Evolutionary conservation across 2,797 vertebrate species (phyloP).

Genomic region (Sebastes iracundus): DNA sequence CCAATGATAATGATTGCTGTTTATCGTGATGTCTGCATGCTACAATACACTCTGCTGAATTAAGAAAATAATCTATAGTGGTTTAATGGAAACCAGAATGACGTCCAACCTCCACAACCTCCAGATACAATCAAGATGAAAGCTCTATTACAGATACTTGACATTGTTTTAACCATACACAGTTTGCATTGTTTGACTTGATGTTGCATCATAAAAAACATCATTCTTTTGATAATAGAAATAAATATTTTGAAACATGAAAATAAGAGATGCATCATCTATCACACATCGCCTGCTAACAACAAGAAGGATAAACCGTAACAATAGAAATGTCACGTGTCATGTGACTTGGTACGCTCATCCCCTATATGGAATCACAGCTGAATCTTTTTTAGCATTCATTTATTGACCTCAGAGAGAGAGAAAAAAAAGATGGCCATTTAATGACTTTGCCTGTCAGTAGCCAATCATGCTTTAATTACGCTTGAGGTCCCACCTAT

Average conservation of each 20-base stretch:
- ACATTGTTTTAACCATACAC: neutral
- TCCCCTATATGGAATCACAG: no score
- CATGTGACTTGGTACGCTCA: neutral
- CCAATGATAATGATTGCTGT: neutral
- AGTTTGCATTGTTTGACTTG: neutral
- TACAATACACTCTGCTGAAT: neutral
- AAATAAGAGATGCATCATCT: neutral
- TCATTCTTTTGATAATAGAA: neutral
- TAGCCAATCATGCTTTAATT: conserved; percentile 6
- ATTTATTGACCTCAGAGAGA: neutral
- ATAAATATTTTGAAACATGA: neutral
- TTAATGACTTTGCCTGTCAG: conserved; percentile 6
- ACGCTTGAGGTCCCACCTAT: neutral
- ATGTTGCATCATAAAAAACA: neutral
- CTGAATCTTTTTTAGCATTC: neutral
- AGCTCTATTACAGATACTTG: neutral
- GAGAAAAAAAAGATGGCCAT: neutral
- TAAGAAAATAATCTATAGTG: no score
- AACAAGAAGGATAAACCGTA: neutral
- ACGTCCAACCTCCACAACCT: neutral
- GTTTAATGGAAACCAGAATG: neutral
- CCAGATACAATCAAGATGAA: neutral
- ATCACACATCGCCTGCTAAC: neutral
- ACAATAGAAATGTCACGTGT: neutral
- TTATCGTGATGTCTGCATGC: neutral